Percentiles rank a stretch among this genome's conserved stretches.
Evolutionary conservation across 2,113 vertebrate species (phyloP).

Genomic region (Panurus biarmicus): DNA sequence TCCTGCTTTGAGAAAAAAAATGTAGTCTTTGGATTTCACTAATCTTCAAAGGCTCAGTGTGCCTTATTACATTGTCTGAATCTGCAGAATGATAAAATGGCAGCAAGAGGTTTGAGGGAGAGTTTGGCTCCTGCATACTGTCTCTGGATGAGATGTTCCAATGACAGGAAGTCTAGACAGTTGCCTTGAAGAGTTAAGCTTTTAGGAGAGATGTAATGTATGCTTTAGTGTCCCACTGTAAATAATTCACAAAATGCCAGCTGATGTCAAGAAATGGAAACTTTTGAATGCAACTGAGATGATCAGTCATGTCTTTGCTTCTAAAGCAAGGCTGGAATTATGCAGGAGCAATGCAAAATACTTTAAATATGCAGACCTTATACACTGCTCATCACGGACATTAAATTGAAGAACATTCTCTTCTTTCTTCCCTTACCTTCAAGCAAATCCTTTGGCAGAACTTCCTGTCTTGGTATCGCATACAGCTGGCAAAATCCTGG

Average conservation of each 20-base stretch:
- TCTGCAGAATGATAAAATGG: not conserved
- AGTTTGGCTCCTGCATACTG: not conserved
- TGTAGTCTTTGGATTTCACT: not conserved
- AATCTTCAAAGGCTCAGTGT: not conserved
- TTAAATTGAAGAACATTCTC: not conserved
- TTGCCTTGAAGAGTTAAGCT: not conserved
- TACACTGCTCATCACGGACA: not conserved
- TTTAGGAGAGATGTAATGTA: not conserved
- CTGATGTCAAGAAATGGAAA: not conserved
- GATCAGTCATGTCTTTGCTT: not conserved
- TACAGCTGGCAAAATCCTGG: not conserved
- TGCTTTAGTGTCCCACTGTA: not conserved
- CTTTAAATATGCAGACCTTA: not conserved
- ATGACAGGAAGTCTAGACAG: not conserved
- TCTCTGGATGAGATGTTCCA: not conserved
- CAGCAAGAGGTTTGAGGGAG: not conserved
- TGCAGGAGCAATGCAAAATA: not conserved
- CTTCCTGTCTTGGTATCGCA: not conserved
- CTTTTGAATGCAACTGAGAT: not conserved
- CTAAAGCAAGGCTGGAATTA: not conserved
- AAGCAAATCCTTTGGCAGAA: not conserved
- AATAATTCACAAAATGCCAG: conserved; percentile 36
- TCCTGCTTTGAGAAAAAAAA: not conserved
- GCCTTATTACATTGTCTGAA: not conserved
- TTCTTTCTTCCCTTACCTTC: not conserved